Percentiles rank a stretch among this genome's conserved stretches.
Conservation (phyloP, 2,797 vertebrate species). For the Pipistrellus nathusii region DNA sequence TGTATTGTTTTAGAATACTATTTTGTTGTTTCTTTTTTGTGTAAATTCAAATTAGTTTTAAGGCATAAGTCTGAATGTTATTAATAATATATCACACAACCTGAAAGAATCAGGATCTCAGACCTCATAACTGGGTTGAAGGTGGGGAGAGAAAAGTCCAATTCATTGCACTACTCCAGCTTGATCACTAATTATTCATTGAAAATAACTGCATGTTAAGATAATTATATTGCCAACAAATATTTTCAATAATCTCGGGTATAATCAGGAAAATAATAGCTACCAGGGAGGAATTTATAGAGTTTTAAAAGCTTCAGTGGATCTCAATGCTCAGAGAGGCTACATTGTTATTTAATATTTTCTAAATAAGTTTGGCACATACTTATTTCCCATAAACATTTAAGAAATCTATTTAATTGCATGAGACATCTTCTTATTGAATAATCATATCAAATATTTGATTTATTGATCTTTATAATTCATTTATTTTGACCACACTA, state of each 20-base stretch:
- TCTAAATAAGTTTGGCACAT: background rate
- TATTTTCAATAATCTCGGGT: background rate
- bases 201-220: conserved; percentile 1
- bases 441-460: background rate
- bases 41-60: background rate
- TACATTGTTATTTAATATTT: background rate
- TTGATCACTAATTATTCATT: background rate
- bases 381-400: background rate
- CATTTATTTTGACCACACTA: background rate
- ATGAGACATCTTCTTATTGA: background rate
- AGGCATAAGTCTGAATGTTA: background rate
- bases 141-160: background rate
- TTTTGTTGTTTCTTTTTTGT: background rate
- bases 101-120: background rate
- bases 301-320: background rate
- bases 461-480: background rate
- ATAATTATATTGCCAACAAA: background rate
- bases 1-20: background rate
- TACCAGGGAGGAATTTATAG: background rate
- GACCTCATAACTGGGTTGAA: background rate
- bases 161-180: background rate
- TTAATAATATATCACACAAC: background rate
- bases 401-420: background rate
- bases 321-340: background rate
- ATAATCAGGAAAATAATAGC: background rate